Base-by-base conservation (phyloP, 2,888 invertebrate genomes). In the Epiblema foenella region DNA sequence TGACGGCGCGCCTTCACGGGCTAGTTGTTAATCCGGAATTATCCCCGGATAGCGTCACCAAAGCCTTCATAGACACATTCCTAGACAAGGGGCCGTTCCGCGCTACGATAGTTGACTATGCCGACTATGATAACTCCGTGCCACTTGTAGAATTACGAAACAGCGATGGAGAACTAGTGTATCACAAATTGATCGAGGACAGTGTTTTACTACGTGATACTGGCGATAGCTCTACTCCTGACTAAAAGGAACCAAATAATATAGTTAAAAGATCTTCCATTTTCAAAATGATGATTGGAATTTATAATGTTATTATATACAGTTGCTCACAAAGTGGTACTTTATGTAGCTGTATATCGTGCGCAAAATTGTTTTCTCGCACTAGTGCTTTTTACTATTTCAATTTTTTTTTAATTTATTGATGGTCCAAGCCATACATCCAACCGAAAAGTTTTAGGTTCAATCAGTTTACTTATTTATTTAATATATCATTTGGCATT, bases 81-180 rank as follows among this genome's bases (percentile, higher is more conserved):
- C 52, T 70, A 20, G 70, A 65, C 88, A 87, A 57, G 60, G 66
- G 70, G 0, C 66, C 66, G 10, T 66, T 71, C 24, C 60, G 20
- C 18, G 70, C 56, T 33, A 67, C 62, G 42, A 67, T 71, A 18
- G 11, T 62, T 17, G 49, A 66, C 8, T 56, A 67, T 29, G 65
- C 62, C 12, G 49, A 66, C 8, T 57, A 62, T 29, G 65, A 62
- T 24, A 56, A 66, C 56, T 62, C 29, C 2, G 15, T 66, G 60
- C 66, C 67, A 9, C 39, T 60, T 15, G 67, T 71, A 49, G 67
- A 71, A 15, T 57, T 62, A 29, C 56, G 62, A 51, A 56, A 62
- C 24, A 4, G 2, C n/a, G 39, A 67, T n/a, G 37, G 56, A 2
- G 57, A 62, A 20, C 11, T 71, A 60, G 67, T 62, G 0, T 71